Percentiles rank a stretch among this genome's conserved stretches.
Evolutionary conservation across 2,888 invertebrate genomes (phyloP).

Genomic region (Epinotia bilunana): DNA sequence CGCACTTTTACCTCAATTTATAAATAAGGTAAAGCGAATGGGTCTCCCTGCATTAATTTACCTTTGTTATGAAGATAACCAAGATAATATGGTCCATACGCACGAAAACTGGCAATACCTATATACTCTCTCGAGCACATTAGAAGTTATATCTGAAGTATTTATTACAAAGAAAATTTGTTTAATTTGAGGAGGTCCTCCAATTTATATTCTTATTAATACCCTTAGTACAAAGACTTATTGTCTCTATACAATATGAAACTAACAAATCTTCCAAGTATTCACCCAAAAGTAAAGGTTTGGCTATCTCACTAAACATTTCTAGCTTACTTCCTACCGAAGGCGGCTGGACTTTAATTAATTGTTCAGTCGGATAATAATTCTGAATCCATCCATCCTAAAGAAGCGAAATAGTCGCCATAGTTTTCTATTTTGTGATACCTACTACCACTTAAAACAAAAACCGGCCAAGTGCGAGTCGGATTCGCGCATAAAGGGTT

Average conservation of each 20-base stretch:
- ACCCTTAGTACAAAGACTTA: too few species aligned
- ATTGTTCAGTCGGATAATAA: not conserved
- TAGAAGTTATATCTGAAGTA: too few species aligned
- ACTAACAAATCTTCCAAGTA: not conserved
- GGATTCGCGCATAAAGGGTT: too few species aligned
- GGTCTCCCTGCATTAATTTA: not conserved
- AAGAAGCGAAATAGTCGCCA: not conserved
- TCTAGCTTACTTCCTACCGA: too few species aligned
- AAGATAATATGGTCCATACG: constrained; percentile 6
- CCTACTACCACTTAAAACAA: too few species aligned
- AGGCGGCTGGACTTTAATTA: not conserved
- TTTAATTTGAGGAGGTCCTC: not conserved
- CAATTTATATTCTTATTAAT: too few species aligned
- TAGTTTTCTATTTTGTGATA: not conserved
- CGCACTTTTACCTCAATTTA: too few species aligned
- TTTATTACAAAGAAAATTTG: too few species aligned
- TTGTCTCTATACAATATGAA: not conserved
- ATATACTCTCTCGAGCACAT: not conserved
- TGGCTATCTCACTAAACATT: not conserved
- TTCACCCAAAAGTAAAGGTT: not conserved
- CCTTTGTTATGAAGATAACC: not conserved
- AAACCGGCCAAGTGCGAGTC: too few species aligned
- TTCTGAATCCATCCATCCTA: not conserved
- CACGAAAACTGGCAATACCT: constrained; percentile 2
- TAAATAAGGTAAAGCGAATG: not conserved